Evolutionary conservation across 1,140 invertebrate genomes (phyloP), one percentile per base, ranked within the genome.

Genomic region (Hylyphantes graminicola): DNA sequence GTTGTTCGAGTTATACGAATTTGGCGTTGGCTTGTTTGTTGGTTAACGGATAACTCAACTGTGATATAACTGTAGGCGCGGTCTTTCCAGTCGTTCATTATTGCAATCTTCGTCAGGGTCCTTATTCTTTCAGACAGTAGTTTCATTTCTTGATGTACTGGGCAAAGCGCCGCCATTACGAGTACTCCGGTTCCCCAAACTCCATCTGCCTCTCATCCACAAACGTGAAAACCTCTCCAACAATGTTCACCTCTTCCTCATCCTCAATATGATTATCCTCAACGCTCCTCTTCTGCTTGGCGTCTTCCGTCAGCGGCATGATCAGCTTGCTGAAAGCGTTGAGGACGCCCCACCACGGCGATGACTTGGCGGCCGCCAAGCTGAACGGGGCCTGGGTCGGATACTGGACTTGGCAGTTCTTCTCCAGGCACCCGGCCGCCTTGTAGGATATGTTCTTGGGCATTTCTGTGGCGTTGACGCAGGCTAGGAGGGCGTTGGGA

Each of bases 401-500:
- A 64, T 50, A 21, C 19, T 73, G n/a, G 9, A 83, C 75, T 10
- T 64, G 51, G 19, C 80, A 83, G 53, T 83, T 83, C 19, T 67
- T 65, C 12, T 83, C 80, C 59, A 83, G 0, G 59, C 80, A 83
- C 5, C n/a, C 57, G 5, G 80, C 80, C 0, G n/a, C 48, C 7
- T 70, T 72, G 35, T 64, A 83, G 17, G 68, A 55, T 8, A 83
- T 83, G 21, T 83, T 83, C 0, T 59, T 74, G 2, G 80, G 80
- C 80, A 83, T 57, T 0, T 51, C 61, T 0, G 80, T 75, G 48
- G 61, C 35, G 11, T 83, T 83, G 7, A 83, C 7, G 35, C 80
- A 83, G 0, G 80, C 80, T 35, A 63, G 7, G 9, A 83, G 53
- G 7, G 80, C 21, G 17, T 83, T 83, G 2, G 59, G 35, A 54